phyloP scores from a whole-genome alignment of 2,797 vertebrate species.

The Eidolon dupreanum region DNA sequence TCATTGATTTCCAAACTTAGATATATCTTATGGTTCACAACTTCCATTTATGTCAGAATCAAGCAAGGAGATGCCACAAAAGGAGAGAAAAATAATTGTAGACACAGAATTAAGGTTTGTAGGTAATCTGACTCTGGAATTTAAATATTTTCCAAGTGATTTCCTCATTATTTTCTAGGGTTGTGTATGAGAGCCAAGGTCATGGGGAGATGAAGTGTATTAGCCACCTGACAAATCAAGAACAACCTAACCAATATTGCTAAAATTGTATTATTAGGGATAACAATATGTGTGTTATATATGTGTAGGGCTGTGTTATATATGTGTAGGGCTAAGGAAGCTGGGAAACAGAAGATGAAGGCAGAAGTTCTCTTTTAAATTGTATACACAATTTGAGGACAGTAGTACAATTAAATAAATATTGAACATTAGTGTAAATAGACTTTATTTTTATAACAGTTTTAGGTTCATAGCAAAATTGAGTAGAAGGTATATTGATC shows the following conservation, averaged over 20 bases:
- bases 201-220: not conserved
- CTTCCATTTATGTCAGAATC: not conserved
- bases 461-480: not conserved
- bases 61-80: not conserved
- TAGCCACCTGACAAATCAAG: not conserved
- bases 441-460: not conserved
- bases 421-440: not conserved
- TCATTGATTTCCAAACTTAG: not conserved
- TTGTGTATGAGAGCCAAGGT: not conserved
- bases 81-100: not conserved
- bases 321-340: not conserved
- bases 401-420: not conserved
- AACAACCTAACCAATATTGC: not conserved
- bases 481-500: not conserved
- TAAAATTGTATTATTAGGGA: not conserved
- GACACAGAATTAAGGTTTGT: not conserved
- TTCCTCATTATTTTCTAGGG: not conserved
- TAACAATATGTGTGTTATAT: not conserved
- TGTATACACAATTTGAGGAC: not conserved
- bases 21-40: not conserved
- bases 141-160: not conserved
- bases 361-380: not conserved
- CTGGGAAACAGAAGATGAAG: not conserved
- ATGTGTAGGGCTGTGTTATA: not conserved
- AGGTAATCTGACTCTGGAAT: not conserved